phyloP scores from a whole-genome alignment of 2,888 invertebrate species.

The Lasioglossum lativentre region DNA sequence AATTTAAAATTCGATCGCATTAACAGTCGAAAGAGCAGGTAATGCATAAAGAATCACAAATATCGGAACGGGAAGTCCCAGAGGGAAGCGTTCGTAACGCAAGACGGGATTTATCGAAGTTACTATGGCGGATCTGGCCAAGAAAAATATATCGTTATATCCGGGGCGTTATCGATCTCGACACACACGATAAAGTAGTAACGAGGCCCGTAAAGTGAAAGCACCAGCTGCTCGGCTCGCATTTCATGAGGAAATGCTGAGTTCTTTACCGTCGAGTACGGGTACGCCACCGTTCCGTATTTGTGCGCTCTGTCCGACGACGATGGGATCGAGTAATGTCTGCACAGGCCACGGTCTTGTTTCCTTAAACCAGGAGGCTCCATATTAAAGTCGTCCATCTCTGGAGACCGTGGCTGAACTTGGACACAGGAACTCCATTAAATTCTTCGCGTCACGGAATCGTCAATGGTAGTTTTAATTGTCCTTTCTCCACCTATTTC shows the following conservation, averaged over 20 bases:
- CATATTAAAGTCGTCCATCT: conserved; percentile 25
- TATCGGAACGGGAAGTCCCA: not conserved
- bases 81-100: not conserved
- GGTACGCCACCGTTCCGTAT: conserved; percentile 25
- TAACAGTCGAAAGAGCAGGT: not conserved
- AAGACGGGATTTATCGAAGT: not conserved
- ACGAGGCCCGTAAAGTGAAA: conserved; percentile 71
- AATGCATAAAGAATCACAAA: not conserved
- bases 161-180: conserved; percentile 67
- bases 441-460: conserved; percentile 3
- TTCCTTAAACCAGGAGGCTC: conserved; percentile 40
- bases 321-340: conserved; percentile 39
- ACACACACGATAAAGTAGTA: conserved; percentile 72
- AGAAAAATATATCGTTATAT: conserved; percentile 62
- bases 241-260: conserved; percentile 44
- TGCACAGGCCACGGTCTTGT: conserved; percentile 35
- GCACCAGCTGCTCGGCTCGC: conserved; percentile 50
- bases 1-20: not conserved
- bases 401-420: conserved; percentile 4
- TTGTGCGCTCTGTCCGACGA: conserved; percentile 16
- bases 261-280: conserved; percentile 48
- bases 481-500: not conserved
- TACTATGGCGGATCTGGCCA: not conserved
- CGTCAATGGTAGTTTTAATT: not conserved
- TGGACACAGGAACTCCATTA: conserved; percentile 2